Evolutionary conservation across 2,888 invertebrate genomes (phyloP), one percentile per base, ranked within the genome.

Genomic region (Mesorhabditis spiculigera): DNA sequence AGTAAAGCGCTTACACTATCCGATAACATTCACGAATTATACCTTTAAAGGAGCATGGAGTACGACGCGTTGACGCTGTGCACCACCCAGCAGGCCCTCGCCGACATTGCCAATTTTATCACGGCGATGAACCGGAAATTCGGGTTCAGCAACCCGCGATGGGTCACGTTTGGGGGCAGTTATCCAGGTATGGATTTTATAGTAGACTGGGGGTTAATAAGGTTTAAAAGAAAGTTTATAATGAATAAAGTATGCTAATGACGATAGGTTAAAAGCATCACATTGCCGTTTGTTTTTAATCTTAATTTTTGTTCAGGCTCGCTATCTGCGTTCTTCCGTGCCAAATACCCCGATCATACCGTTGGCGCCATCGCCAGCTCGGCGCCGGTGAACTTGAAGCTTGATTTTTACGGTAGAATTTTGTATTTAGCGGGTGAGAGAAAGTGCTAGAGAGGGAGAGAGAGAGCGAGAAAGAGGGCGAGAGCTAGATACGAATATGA

Each of bases 91-190:
- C 80, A 80, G 68, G 80, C 80, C 4, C 65, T 80, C 3, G 76
- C 75, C 4, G 80, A 80, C 71, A 42, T 80, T 4, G 80, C 80
- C 5, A 72, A 69, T 67, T 80, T 80, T 66, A 80, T 80, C 67
- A 45, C 71, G 65, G 70, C 75, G 4, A 78, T 77, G 78, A 83
- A 82, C 65, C 63, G 73, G 65, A 28, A 73, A 10, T 63, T 75
- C 62, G 69, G 70, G 0, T 78, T 78, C 68, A 71, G 68, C 28
- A 81, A 80, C 62, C 83, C 83, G 4, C 70, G 76, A 45, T 82
- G 82, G 82, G 78, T 83, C 42, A 81, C 82, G 3, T 83, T 84
- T 68, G 83, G 83, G 28, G 83, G 83, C 63, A 76, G 76, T 45
- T 81, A 81, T 72, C 78, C 81, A 13, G 78, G 75, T 75, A 63